Percentiles rank a stretch among this genome's conserved stretches.
Conservation (phyloP, 2,113 vertebrate species). For the Charadrius vociferus region DNA sequence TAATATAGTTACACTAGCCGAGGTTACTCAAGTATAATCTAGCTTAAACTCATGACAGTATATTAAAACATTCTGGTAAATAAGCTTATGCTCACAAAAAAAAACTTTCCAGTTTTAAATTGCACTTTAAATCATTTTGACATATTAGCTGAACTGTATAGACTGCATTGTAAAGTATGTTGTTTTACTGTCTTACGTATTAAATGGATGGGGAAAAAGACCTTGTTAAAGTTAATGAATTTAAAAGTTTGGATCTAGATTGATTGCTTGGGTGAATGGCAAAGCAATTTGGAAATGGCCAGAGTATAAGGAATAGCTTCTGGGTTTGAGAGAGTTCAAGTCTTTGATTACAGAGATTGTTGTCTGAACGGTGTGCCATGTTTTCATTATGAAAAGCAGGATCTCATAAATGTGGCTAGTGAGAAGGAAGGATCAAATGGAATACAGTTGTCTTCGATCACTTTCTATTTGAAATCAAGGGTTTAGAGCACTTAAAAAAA, state of each 20-base stretch:
- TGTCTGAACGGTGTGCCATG: not conserved
- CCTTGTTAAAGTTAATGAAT: not conserved
- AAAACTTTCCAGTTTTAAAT: not conserved
- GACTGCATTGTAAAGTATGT: not conserved
- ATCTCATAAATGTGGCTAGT: not conserved
- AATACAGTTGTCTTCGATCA: not conserved
- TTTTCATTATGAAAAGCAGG: not conserved
- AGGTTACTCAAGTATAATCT: not conserved
- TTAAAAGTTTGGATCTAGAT: not conserved
- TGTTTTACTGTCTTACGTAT: not conserved
- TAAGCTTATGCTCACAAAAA: not conserved
- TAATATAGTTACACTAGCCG: not conserved
- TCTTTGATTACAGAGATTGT: not conserved
- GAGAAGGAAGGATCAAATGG: not conserved
- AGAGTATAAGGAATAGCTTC: not conserved
- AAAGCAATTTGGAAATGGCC: not conserved
- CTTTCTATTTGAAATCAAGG: not conserved
- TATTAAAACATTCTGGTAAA: not conserved
- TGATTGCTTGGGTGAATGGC: not conserved
- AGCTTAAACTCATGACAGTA: not conserved
- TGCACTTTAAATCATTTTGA: conserved; percentile 36
- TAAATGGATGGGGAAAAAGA: not conserved
- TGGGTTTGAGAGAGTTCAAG: not conserved
- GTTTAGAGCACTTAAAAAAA: not conserved
- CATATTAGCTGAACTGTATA: not conserved